Evolutionary conservation across 2,888 invertebrate species (phyloP).

Genomic region (Melangyna quadrimaculata): DNA sequence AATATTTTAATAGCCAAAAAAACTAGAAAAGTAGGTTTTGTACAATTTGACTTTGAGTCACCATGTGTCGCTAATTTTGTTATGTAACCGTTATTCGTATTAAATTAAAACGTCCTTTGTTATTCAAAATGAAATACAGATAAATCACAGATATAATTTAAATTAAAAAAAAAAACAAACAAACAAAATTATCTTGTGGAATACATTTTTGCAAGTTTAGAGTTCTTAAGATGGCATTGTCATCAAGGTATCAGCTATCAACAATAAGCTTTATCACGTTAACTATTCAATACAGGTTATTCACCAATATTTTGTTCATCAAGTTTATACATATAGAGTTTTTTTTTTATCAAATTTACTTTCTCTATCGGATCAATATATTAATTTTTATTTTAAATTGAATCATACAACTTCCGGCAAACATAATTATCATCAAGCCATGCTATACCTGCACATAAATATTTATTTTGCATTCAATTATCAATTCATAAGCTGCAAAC

Average conservation of each 20-base stretch:
- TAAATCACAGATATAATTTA: not conserved
- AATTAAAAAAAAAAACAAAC: not conserved
- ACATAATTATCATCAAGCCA: not conserved
- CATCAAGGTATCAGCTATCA: not conserved
- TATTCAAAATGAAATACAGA: not conserved
- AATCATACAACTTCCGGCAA: not conserved
- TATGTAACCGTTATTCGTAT: not conserved
- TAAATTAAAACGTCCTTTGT: not conserved
- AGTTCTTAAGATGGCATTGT: not conserved
- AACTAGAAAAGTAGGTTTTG: not conserved
- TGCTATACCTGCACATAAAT: not conserved
- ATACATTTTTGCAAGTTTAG: not conserved
- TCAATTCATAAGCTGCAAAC: not conserved
- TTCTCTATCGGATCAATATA: not conserved
- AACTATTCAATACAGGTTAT: not conserved
- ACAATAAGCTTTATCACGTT: constrained; percentile 15
- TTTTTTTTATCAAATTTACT: constrained; percentile 3
- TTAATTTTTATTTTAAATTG: not conserved
- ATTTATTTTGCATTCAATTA: not conserved
- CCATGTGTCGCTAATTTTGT: not conserved
- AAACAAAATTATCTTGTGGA: not conserved
- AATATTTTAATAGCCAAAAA: not conserved
- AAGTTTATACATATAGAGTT: too few species aligned
- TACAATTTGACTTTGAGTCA: not conserved
- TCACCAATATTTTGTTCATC: not conserved